These are phyloP conservation scores for Actinemys pallida DNA, from an alignment of 2,113 vertebrate genomes.

Conservation along the genomic window DNA sequence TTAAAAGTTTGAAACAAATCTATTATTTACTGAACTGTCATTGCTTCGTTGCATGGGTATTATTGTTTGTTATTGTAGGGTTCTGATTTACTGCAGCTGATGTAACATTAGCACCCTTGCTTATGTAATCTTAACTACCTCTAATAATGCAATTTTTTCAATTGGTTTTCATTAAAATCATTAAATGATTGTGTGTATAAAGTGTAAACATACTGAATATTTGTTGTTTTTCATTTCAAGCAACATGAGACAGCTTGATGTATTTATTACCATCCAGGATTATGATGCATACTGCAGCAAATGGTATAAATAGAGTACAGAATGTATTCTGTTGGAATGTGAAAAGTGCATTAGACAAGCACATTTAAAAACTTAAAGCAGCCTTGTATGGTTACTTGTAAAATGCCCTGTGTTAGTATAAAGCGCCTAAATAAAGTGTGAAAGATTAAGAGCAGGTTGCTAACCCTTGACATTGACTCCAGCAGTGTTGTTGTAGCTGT, in stretches of 20 bases:
- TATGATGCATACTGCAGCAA: neutral
- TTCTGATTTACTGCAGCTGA: neutral
- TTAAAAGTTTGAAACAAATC: accelerated
- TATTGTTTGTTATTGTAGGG: neutral
- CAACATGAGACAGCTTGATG: neutral
- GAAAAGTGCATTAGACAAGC: neutral
- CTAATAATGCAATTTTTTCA: neutral
- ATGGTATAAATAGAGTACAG: neutral
- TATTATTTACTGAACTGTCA: neutral
- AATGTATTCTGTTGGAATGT: neutral
- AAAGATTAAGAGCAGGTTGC: neutral
- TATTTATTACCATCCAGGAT: neutral
- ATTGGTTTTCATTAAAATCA: neutral
- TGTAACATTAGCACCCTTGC: neutral
- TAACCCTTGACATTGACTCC: neutral
- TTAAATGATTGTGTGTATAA: neutral
- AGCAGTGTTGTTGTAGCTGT: neutral
- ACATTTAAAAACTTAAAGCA: neutral
- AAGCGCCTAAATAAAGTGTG: neutral
- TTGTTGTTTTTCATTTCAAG: neutral
- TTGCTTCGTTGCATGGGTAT: accelerated
- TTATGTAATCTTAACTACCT: conserved; percentile 11
- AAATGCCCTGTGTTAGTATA: neutral
- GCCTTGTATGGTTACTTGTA: accelerated
- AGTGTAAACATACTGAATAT: neutral